Evolutionary conservation across 2,797 vertebrate species (phyloP).

Genomic region (Spondyliosoma cantharus): DNA sequence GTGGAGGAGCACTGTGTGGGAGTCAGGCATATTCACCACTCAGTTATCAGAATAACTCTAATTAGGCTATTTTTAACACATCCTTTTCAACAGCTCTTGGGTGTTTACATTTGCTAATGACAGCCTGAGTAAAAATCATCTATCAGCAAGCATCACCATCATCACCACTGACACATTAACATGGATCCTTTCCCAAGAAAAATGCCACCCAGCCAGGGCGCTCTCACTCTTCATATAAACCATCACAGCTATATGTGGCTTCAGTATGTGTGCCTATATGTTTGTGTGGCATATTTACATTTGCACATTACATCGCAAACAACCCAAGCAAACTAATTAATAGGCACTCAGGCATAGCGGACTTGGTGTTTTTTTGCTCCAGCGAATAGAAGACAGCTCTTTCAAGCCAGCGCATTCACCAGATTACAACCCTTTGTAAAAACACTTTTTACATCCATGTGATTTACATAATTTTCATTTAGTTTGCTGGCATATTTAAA

Average conservation of each 20-base stretch:
- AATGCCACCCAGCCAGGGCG: constrained; percentile 39
- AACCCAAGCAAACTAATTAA: constrained; percentile 67
- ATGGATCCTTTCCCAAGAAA: constrained; percentile 60
- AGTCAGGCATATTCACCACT: constrained; percentile 73
- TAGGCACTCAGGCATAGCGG: constrained; percentile 54
- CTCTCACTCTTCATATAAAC: constrained; percentile 18
- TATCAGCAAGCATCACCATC: constrained; percentile 82
- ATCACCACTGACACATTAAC: constrained; percentile 70
- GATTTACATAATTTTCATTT: constrained; percentile 69
- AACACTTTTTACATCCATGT: constrained; percentile 35
- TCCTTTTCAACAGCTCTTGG: constrained; percentile 77
- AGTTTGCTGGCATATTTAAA: constrained; percentile 46
- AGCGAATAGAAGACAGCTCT: constrained; percentile 66
- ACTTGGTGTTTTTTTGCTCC: constrained; percentile 66
- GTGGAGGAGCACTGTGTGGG: constrained; percentile 71
- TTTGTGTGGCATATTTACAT: constrained; percentile 60
- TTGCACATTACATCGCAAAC: constrained; percentile 49
- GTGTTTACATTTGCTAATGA: constrained; percentile 83
- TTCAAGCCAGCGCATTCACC: constrained; percentile 53
- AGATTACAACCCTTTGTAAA: constrained; percentile 62
- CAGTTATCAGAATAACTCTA: constrained; percentile 79
- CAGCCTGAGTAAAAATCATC: constrained; percentile 78
- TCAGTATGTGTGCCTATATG: not conserved
- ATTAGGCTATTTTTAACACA: constrained; percentile 85
- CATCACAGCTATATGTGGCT: not conserved